Evolutionary conservation across 1,140 invertebrate genomes (phyloP), one percentile per base, ranked within the genome.

Genomic region (Bombus confusus): DNA sequence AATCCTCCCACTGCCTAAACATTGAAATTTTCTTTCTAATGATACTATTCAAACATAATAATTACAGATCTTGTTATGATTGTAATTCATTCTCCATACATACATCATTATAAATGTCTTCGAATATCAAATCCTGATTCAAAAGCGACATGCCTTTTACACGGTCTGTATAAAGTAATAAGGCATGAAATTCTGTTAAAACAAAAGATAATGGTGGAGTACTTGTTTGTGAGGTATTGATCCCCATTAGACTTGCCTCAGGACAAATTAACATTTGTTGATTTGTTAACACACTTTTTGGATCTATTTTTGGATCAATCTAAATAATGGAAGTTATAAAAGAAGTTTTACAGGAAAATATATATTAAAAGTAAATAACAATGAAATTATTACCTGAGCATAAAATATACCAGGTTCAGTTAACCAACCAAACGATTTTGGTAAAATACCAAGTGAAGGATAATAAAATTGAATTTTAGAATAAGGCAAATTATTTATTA

Each of bases 101-200:
- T 94, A 97, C 96, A 88, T 97, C 96, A 89, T 96, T 96, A 92
- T 97, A 98, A 82, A 96, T 95, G 91, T 99, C 98, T 95, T 98
- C 97, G 93, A 98, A 98, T 34, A 99, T 97, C 12, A 98, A 92
- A 92, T 99, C 97, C 90, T 98, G 96, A 95, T 98, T 99, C 5
- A 99, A 95, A 15, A 98, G 94, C 80, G 98, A 99, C 62, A 99
- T 96, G 9, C 97, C 98, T 94, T 97, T 98, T 1, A 99, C 96
- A 83, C 97, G 97, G 94, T 99, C 97, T 8, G 96, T 95, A 93
- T 98, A 99, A 47, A 99, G 96, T 3, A 99, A 95, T 22, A 99
- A 93, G 22, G 97, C 97, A 94, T 99, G 98, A 95, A 99, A 99
- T 93, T 99, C 97, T 3, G 98, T 99, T 28, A 99, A 93, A 8